phyloP scores from a whole-genome alignment of 2,797 vertebrate genomes.

The Halcyon badia region DNA sequence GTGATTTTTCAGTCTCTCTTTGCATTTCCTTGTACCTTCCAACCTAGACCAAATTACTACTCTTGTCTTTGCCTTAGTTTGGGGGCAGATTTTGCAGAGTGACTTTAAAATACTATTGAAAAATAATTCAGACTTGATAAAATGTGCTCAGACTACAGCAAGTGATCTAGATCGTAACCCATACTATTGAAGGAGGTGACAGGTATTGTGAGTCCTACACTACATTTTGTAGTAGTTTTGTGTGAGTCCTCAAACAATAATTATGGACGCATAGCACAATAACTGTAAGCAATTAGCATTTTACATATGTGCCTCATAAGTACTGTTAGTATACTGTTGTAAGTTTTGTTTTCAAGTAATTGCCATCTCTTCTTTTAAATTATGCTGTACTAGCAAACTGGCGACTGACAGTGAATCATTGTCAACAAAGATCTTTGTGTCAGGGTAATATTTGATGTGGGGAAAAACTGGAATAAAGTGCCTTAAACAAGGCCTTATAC shows the following conservation, averaged over 20 bases:
- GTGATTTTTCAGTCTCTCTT: background rate
- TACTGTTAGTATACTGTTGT: background rate
- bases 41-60: background rate
- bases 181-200: background rate
- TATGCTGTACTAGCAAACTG: background rate
- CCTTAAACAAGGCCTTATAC: background rate
- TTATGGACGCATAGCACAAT: background rate
- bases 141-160: background rate
- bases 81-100: background rate
- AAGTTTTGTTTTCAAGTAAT: background rate
- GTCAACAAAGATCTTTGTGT: background rate
- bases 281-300: background rate
- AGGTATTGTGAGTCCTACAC: background rate
- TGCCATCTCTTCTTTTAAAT: background rate
- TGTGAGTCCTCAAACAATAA: background rate
- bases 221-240: background rate
- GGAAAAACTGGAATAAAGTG: background rate
- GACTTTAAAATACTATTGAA: background rate
- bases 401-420: background rate
- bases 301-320: background rate
- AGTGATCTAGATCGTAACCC: background rate
- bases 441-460: background rate
- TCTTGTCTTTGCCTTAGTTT: background rate
- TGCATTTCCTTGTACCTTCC: background rate
- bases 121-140: background rate